Evolutionary conservation across 2,888 invertebrate species (phyloP).

Genomic region (Bombylius discolor): DNA sequence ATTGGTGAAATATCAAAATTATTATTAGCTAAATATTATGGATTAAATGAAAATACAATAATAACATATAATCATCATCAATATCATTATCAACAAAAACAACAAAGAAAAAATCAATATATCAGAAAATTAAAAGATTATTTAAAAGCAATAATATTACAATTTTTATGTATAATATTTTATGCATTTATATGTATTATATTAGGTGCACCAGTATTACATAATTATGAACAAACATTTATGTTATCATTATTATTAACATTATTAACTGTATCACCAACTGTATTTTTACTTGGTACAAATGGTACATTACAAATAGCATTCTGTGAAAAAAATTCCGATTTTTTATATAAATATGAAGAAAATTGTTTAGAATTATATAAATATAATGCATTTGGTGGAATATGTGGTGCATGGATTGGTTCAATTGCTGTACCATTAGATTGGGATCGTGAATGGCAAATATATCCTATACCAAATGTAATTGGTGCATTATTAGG

Average conservation of each 20-base stretch:
- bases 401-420: constrained; percentile 60
- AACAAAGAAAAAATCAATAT: not conserved
- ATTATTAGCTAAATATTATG: constrained; percentile 27
- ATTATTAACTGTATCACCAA: constrained; percentile 32
- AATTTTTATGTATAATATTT: constrained; percentile 27
- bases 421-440: constrained; percentile 69
- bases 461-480: constrained; percentile 57
- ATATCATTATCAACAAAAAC: not conserved
- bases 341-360: constrained; percentile 30
- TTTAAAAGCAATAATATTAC: constrained; percentile 26
- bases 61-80: constrained; percentile 7
- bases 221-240: constrained; percentile 34
- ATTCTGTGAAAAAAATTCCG: constrained; percentile 31
- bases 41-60: constrained; percentile 22
- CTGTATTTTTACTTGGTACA: constrained; percentile 32
- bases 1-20: constrained; percentile 30
- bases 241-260: constrained; percentile 31
- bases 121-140: constrained; percentile 21
- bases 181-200: constrained; percentile 34
- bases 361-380: constrained; percentile 31
- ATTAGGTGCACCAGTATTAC: constrained; percentile 35
- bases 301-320: constrained; percentile 33
- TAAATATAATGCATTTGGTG: constrained; percentile 33
- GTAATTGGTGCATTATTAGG: constrained; percentile 48
- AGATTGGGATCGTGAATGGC: constrained; percentile 81